Evolutionary conservation across 2,797 vertebrate species (phyloP).

Genomic region (Muraenolepis orangiensis): DNA sequence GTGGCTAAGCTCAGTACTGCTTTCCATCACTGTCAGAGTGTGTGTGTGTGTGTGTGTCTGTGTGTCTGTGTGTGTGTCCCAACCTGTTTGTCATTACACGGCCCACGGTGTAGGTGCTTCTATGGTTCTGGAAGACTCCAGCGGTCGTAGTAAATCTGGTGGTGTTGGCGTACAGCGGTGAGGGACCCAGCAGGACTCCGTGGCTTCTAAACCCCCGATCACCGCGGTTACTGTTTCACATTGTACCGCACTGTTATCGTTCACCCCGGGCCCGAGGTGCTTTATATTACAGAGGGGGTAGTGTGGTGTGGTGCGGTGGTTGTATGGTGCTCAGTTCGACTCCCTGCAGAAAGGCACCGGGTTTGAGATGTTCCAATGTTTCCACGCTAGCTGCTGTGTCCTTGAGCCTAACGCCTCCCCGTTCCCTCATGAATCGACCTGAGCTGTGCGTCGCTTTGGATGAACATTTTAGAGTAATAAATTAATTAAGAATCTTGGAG

Average conservation of each 20-base stretch:
- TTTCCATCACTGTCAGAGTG: slow-evolving; percentile 44
- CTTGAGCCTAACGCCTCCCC: neutral
- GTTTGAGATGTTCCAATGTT: neutral
- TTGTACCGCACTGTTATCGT: slow-evolving; percentile 4
- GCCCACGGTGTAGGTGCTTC: slow-evolving; percentile 13
- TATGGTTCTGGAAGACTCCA: slow-evolving; percentile 22
- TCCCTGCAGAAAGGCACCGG: neutral
- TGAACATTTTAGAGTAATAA: neutral
- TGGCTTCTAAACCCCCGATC: slow-evolving; percentile 51
- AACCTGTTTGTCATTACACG: slow-evolving; percentile 43
- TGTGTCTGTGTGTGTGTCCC: neutral
- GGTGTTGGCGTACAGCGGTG: slow-evolving; percentile 24
- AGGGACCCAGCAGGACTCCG: slow-evolving; percentile 36
- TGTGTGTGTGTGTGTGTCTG: neutral
- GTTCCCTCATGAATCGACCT: neutral
- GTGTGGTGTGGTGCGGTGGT: neutral
- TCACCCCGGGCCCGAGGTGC: neutral
- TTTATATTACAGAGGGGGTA: slow-evolving; percentile 6
- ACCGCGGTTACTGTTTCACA: slow-evolving; percentile 23
- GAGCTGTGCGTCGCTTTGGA: neutral
- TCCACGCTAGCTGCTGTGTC: neutral
- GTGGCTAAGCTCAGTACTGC: slow-evolving; percentile 30
- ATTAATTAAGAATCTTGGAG: neutral
- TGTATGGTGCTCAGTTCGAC: neutral
- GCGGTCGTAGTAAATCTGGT: slow-evolving; percentile 27